Evolutionary conservation across 2,888 invertebrate species (phyloP), one percentile per base, ranked within the genome.

Genomic region (Acanthacorydalis orientalis): DNA sequence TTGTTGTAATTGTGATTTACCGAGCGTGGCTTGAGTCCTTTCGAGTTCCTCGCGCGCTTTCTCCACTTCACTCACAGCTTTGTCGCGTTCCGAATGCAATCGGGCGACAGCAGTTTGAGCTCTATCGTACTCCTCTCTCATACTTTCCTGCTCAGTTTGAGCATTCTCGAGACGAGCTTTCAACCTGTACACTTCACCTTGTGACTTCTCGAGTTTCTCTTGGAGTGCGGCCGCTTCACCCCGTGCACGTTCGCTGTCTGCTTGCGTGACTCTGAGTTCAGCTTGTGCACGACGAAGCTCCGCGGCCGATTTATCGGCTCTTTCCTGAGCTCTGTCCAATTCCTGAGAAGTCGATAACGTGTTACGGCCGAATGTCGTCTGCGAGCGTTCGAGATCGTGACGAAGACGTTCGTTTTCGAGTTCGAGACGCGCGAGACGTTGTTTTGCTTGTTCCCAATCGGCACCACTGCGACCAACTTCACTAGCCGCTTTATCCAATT

Each of bases 91-190:
- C 33, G 85, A 83, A 63, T 89, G 89, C 55, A 90, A 74, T 52
- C 90, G 78, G 52, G 85, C 83, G 51, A 90, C 80, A 46, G 84
- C 77, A 35, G 83, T 76, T 65, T 91, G 90, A 35, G 85, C 77
- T 52, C 87, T 77, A 64, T 93, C 92, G 63, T 91, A 81, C 66
- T 93, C 92, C 62, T 92, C 91, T 53, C 89, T 84, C 55, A 92
- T 72, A 62, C 88, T 90, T 61, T 91, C 90, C 62, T 90, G 89
- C 68, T 93, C 92, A 50, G 87, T 87, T 72, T 91, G 90, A 64
- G 91, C 90, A 71, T 92, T 92, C 72, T 92, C 92, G 59, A 92
- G 72, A 62, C 91, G 84, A 38, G 92, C 92, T 66, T 92, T 92
- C 56, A 92, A 73, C 64, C 92, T 80, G 62, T 92, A 92, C 35